Conservation (phyloP, 2,113 vertebrate species). For the Enhydra lutris region DNA sequence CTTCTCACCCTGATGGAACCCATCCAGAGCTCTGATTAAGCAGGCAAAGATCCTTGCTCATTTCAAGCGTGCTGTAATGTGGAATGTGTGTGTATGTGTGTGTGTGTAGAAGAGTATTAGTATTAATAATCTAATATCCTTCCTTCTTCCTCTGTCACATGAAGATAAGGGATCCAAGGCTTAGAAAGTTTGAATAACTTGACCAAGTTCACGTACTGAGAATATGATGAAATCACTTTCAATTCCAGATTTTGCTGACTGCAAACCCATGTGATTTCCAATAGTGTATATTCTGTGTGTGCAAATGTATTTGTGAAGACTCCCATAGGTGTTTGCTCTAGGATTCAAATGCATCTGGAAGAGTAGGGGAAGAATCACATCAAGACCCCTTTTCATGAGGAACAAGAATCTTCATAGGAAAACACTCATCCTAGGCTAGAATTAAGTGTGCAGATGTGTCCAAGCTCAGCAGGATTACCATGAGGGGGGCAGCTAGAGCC, state of each 20-base stretch:
- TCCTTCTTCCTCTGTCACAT: slow-evolving; percentile 9
- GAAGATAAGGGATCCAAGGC: neutral
- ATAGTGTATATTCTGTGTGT: neutral
- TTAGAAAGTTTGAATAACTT: neutral
- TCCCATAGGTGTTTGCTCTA: neutral
- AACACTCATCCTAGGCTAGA: neutral
- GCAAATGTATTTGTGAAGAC: neutral
- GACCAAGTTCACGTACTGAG: neutral
- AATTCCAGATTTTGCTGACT: neutral
- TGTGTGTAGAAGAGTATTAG: neutral
- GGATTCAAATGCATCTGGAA: neutral
- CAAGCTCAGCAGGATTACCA: neutral
- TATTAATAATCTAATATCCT: neutral
- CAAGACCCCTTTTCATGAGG: neutral
- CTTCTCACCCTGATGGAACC: neutral
- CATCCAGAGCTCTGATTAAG: neutral
- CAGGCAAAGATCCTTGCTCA: neutral
- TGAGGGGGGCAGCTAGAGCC: neutral
- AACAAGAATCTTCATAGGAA: neutral
- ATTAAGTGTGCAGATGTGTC: neutral
- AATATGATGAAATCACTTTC: neutral
- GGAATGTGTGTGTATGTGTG: neutral
- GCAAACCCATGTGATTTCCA: neutral
- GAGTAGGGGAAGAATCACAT: neutral
- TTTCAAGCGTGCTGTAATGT: neutral